Conservation (phyloP, 2,113 vertebrate genomes). For the Malaclemys terrapin region DNA sequence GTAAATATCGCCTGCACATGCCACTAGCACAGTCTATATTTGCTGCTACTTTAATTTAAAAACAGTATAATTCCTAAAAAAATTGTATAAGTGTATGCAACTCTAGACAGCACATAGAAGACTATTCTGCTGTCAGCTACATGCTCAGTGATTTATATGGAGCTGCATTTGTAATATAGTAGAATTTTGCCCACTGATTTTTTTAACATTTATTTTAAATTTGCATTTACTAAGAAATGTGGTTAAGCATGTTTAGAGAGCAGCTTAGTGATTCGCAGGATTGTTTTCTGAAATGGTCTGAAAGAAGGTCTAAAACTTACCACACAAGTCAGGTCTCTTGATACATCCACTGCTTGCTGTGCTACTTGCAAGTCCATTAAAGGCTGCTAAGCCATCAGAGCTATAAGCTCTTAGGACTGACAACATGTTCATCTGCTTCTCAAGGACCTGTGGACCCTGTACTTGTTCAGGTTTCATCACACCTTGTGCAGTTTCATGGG, state of each 20-base stretch:
- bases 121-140: background rate
- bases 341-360: constrained; percentile 87
- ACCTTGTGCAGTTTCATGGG: constrained; percentile 85
- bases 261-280: constrained; percentile 74
- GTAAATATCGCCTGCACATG: constrained; percentile 63
- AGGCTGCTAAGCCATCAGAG: constrained; percentile 93
- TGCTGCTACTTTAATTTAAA: constrained; percentile 61
- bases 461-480: constrained; percentile 90
- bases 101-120: constrained; percentile 33
- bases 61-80: constrained; percentile 68
- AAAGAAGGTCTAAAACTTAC: constrained; percentile 91
- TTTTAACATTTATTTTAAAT: constrained; percentile 58
- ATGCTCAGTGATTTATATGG: constrained; percentile 69
- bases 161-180: constrained; percentile 68
- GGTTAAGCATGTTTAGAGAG: constrained; percentile 70
- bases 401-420: constrained; percentile 98
- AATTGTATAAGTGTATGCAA: constrained; percentile 48
- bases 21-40: constrained; percentile 65
- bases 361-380: constrained; percentile 93
- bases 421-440: constrained; percentile 98
- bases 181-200: constrained; percentile 71
- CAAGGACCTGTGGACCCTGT: constrained; percentile 83
- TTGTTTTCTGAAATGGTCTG: constrained; percentile 76
- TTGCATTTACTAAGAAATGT: constrained; percentile 71
- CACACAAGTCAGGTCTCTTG: constrained; percentile 97